phyloP scores from a whole-genome alignment of 2,888 invertebrate species.

The Ceramica pisi region DNA sequence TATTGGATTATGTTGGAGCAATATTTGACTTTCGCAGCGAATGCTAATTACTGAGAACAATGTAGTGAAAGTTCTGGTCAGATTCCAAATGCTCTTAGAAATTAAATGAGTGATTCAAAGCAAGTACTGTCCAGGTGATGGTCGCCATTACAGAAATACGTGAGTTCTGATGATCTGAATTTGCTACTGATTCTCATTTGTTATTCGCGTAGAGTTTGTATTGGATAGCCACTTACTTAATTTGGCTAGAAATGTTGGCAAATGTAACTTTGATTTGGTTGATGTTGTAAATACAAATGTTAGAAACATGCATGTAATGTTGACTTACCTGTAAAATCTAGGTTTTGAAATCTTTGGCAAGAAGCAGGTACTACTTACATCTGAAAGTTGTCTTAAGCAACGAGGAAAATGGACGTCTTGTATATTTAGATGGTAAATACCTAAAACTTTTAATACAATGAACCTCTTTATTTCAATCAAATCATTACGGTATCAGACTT shows the following conservation, averaged over 20 bases:
- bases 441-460: background rate
- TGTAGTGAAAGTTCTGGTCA: conserved; percentile 74
- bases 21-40: conserved; percentile 62
- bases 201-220: conserved; percentile 60
- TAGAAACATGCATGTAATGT: conserved; percentile 13
- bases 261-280: conserved; percentile 48
- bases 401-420: background rate
- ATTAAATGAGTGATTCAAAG: conserved; percentile 54
- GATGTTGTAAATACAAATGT: conserved; percentile 47
- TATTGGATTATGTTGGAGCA: conserved; percentile 54
- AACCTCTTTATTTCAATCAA: conserved; percentile 10
- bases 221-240: conserved; percentile 47
- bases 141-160: conserved; percentile 41
- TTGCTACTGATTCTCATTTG: conserved; percentile 41
- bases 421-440: background rate
- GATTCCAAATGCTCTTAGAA: conserved; percentile 47
- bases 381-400: background rate
- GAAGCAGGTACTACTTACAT: background rate
- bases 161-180: conserved; percentile 36
- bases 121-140: conserved; percentile 38
- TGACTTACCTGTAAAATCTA: conserved; percentile 13
- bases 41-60: conserved; percentile 72
- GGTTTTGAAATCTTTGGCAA: conserved; percentile 25
- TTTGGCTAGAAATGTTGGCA: conserved; percentile 59
- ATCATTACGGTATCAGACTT: conserved; percentile 12